These are phyloP conservation scores for Frankliniella intonsa DNA, from an alignment of 2,888 invertebrate species.

Conservation along the genomic window DNA sequence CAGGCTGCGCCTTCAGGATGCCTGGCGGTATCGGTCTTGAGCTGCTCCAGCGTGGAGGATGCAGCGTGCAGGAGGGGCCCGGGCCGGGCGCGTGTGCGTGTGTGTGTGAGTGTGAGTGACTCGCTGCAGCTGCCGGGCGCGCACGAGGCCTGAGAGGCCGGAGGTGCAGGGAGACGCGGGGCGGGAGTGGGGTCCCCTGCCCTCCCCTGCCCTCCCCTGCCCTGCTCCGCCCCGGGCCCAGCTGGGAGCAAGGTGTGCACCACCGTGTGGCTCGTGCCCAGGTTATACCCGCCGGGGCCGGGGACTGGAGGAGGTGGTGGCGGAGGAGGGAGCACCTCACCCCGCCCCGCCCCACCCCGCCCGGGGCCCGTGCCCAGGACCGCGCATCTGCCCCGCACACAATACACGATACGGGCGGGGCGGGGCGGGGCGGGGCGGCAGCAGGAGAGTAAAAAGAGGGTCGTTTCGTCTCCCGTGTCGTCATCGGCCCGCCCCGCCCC, in stretches of 20 bases:
- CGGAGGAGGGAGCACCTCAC: not conserved
- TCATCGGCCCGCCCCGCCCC: too few species aligned
- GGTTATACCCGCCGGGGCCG: not conserved
- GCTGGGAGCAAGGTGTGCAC: conserved; percentile 8
- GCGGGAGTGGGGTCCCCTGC: too few species aligned
- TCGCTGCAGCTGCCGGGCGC: not conserved
- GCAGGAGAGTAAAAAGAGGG: too few species aligned
- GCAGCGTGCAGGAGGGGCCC: not conserved
- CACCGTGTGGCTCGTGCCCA: conserved; percentile 11
- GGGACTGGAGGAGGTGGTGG: not conserved
- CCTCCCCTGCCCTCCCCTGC: too few species aligned
- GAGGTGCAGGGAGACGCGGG: not conserved
- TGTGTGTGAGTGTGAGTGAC: not conserved
- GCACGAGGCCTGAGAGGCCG: not conserved
- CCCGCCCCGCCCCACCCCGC: not conserved
- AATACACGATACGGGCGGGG: too few species aligned
- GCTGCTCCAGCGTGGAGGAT: not conserved
- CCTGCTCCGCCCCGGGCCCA: not conserved
- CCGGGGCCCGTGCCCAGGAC: not conserved
- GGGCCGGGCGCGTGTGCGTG: not conserved
- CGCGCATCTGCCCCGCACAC: not conserved
- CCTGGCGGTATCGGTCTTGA: too few species aligned
- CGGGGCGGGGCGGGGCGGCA: too few species aligned
- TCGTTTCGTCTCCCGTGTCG: too few species aligned
- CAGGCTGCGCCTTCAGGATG: not conserved